A percentile compares a stretch with the other conserved stretches of the same genome.
These are phyloP conservation scores for Otocyon megalotis DNA, from an alignment of 2,113 vertebrate genomes.

Conservation along the genomic window DNA sequence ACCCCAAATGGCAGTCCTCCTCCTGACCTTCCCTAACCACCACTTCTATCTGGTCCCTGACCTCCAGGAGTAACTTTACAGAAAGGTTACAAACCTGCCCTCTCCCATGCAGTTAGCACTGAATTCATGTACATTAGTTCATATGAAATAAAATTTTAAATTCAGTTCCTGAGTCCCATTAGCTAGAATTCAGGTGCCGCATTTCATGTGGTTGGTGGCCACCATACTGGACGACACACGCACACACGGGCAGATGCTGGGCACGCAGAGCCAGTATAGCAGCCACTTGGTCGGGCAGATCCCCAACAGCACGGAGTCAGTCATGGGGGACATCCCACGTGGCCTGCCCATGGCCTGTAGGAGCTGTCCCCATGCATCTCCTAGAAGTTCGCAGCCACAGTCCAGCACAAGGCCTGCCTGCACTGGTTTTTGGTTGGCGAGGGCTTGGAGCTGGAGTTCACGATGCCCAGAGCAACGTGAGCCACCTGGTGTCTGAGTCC, in stretches of 20 bases:
- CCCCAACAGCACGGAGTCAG: conserved; percentile 88
- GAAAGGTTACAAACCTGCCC: neutral
- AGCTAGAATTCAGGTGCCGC: neutral
- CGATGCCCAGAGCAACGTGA: too few species aligned
- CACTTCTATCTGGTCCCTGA: neutral
- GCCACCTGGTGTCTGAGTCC: too few species aligned
- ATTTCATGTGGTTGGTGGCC: neutral
- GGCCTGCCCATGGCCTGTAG: conserved; percentile 88
- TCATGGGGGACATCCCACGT: conserved; percentile 86
- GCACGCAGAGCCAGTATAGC: conserved; percentile 95
- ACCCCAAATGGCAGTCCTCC: neutral
- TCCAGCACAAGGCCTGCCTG: too few species aligned
- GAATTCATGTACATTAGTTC: neutral
- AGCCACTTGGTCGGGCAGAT: conserved; percentile 97
- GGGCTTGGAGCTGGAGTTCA: too few species aligned
- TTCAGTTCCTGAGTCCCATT: neutral
- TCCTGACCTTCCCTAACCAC: neutral
- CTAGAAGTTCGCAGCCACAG: too few species aligned
- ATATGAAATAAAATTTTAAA: neutral
- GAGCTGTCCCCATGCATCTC: too few species aligned
- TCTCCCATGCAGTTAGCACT: neutral
- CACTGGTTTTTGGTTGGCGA: too few species aligned
- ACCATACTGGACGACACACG: neutral
- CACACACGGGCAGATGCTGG: conserved; percentile 93
- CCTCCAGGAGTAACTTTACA: neutral